phyloP scores from a whole-genome alignment of 2,888 invertebrate genomes.

The Hirtodrosophila trivittata region DNA sequence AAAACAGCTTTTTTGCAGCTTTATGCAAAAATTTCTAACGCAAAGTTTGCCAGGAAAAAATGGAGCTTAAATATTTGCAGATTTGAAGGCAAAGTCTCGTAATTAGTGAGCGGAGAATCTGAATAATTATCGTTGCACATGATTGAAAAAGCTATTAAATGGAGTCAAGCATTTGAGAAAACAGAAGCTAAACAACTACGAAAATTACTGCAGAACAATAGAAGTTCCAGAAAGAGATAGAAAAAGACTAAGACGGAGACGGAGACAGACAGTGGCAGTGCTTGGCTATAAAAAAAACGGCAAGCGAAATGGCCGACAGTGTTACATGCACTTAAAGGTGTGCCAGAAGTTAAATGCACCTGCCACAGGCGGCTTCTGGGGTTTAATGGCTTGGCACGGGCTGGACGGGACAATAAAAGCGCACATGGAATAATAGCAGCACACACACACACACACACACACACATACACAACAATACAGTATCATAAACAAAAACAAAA shows the following conservation, averaged over 20 bases:
- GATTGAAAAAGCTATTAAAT: slow-evolving; percentile 60
- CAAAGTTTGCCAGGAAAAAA: too few relatives aligned
- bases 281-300: slow-evolving; percentile 59
- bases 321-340: slow-evolving; percentile 64
- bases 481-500: slow-evolving; percentile 6
- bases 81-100: neutral
- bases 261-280: slow-evolving; percentile 32
- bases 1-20: too few relatives aligned
- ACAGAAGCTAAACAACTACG: slow-evolving; percentile 24
- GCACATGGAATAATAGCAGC: slow-evolving; percentile 34
- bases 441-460: slow-evolving; percentile 25
- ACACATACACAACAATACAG: slow-evolving; percentile 21
- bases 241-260: neutral
- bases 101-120: slow-evolving; percentile 16
- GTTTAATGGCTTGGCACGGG: slow-evolving; percentile 46
- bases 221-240: neutral
- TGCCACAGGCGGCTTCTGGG: slow-evolving; percentile 54
- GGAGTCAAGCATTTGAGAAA: slow-evolving; percentile 49
- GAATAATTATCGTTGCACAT: slow-evolving; percentile 20
- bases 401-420: slow-evolving; percentile 47
- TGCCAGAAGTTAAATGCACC: slow-evolving; percentile 77
- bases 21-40: too few relatives aligned
- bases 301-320: slow-evolving; percentile 64
- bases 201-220: slow-evolving; percentile 30
- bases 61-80: slow-evolving; percentile 7